phyloP scores from a whole-genome alignment of 1,140 invertebrate genomes.

The Brachionus manjavacas region DNA sequence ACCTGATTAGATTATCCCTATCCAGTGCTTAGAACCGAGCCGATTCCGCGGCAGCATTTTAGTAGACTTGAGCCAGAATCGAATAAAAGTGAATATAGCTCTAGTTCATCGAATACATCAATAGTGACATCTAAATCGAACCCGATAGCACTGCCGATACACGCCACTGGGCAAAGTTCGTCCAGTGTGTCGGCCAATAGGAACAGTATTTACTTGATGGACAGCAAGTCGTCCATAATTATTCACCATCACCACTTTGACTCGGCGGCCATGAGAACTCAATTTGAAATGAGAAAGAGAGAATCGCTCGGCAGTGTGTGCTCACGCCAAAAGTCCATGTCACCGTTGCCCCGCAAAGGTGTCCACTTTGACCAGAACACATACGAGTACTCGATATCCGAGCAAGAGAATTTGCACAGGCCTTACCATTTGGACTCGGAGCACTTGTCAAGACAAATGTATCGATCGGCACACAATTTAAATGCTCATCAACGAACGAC shows the following conservation, averaged over 20 bases:
- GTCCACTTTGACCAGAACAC: neutral
- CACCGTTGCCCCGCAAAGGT: neutral
- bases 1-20: neutral
- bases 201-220: conserved; percentile 30
- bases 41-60: neutral
- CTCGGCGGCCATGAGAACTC: neutral
- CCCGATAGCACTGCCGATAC: neutral
- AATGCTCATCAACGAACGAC: neutral
- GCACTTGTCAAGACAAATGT: neutral
- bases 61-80: neutral
- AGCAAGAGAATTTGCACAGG: neutral
- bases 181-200: conserved; percentile 9
- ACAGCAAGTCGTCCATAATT: conserved; percentile 28
- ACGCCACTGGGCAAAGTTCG: neutral
- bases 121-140: neutral
- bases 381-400: neutral
- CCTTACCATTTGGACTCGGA: neutral
- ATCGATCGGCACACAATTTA: conserved; percentile 15
- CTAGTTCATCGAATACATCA: neutral
- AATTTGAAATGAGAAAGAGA: neutral
- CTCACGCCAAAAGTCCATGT: neutral
- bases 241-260: conserved; percentile 42
- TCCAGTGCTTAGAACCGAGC: neutral
- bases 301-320: neutral
- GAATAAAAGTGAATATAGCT: neutral